Evolutionary conservation across 2,113 vertebrate genomes (phyloP).

Genomic region (Psophia crepitans): DNA sequence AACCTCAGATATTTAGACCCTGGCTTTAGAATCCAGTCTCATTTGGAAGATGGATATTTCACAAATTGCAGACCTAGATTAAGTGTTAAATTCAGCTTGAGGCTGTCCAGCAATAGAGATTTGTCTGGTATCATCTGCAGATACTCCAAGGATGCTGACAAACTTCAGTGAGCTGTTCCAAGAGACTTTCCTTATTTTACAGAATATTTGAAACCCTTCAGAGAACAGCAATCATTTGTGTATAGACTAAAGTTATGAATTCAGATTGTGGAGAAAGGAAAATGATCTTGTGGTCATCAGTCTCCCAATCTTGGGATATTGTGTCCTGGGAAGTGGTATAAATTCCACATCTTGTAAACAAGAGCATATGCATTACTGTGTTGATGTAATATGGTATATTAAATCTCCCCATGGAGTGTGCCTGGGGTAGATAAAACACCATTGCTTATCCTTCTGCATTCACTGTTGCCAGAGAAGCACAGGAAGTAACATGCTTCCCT

Average conservation of each 20-base stretch:
- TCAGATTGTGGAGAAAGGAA: background rate
- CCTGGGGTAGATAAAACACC: background rate
- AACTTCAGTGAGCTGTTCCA: background rate
- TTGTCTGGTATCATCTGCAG: background rate
- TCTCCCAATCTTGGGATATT: background rate
- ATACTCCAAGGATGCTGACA: background rate
- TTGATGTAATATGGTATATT: background rate
- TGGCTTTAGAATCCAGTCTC: background rate
- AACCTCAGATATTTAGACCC: background rate
- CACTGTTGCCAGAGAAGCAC: background rate
- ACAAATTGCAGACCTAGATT: background rate
- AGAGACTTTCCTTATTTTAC: background rate
- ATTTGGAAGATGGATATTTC: background rate
- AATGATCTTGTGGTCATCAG: background rate
- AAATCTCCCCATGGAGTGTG: background rate
- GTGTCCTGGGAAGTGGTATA: background rate
- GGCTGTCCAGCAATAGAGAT: background rate
- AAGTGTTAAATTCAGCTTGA: background rate
- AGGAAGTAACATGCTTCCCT: background rate
- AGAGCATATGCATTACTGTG: background rate
- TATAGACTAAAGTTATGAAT: background rate
- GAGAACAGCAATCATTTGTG: background rate
- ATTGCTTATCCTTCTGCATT: background rate
- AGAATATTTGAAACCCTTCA: background rate
- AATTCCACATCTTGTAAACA: background rate